Conservation (phyloP, 2,797 vertebrate species). For the Hapalemur alaotrensis region DNA sequence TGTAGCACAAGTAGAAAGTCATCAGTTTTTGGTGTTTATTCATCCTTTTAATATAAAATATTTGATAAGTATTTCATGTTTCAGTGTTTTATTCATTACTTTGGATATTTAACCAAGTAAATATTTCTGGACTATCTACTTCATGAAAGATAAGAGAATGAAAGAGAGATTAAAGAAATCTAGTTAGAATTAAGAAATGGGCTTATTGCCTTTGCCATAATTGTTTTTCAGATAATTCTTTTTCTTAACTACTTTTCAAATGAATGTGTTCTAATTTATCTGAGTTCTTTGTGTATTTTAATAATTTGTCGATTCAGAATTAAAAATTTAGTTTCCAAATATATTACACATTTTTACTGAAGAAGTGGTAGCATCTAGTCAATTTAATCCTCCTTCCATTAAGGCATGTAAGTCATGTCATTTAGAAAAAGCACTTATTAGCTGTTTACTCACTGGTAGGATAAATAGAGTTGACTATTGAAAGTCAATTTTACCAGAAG, state of each 20-base stretch:
- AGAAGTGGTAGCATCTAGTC: background rate
- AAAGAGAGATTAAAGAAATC: background rate
- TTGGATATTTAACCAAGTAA: background rate
- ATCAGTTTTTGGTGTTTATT: background rate
- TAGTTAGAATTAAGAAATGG: background rate
- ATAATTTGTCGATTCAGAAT: background rate
- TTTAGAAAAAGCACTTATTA: background rate
- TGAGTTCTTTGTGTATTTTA: background rate
- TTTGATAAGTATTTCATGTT: background rate
- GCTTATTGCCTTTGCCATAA: background rate
- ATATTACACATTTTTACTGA: background rate
- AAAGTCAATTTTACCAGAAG: conserved; percentile 7
- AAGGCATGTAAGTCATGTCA: background rate
- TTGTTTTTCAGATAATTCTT: conserved; percentile 1
- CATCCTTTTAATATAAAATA: background rate
- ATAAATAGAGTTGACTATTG: background rate
- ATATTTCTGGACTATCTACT: background rate
- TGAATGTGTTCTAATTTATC: background rate
- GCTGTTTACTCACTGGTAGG: background rate
- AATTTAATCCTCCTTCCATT: background rate
- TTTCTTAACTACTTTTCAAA: background rate
- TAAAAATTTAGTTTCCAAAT: background rate
- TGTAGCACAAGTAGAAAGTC: background rate
- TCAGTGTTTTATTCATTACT: background rate
- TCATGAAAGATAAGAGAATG: background rate